These are phyloP conservation scores for Teinopalpus imperialis DNA, from an alignment of 2,888 invertebrate species.

Conservation along the genomic window DNA sequence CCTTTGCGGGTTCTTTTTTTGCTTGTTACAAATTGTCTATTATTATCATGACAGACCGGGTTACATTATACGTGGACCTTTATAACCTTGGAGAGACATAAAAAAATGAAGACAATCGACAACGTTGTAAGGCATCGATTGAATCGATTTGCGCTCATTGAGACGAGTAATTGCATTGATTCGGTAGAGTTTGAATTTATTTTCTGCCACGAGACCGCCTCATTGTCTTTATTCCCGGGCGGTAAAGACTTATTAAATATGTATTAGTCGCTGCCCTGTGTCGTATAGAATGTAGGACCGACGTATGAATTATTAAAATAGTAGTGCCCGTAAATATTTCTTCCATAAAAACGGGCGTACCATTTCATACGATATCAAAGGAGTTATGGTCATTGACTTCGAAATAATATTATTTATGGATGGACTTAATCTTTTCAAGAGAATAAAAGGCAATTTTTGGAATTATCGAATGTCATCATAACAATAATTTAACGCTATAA, in stretches of 20 bases:
- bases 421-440: slow-evolving; percentile 11
- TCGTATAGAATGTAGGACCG: slow-evolving; percentile 43
- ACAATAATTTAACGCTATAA: no score
- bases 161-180: slow-evolving; percentile 66
- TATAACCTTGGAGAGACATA: slow-evolving; percentile 26
- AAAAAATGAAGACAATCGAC: slow-evolving; percentile 39
- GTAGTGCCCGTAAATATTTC: slow-evolving; percentile 23
- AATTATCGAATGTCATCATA: no score
- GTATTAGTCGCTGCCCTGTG: slow-evolving; percentile 45
- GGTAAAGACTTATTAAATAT: slow-evolving; percentile 57
- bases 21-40: slow-evolving; percentile 77
- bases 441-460: no score
- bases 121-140: slow-evolving; percentile 51
- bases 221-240: slow-evolving; percentile 52
- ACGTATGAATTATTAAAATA: slow-evolving; percentile 49
- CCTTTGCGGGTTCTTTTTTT: slow-evolving; percentile 77
- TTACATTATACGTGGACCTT: slow-evolving; percentile 61
- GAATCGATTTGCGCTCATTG: slow-evolving; percentile 65
- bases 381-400: slow-evolving; percentile 15
- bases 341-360: slow-evolving; percentile 17
- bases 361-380: slow-evolving; percentile 18
- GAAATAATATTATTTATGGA: slow-evolving; percentile 24
- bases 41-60: slow-evolving; percentile 67
- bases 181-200: slow-evolving; percentile 50
- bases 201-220: slow-evolving; percentile 42